Base-by-base conservation (phyloP, 1,140 invertebrate species). In the Eurosta solidaginis region DNA sequence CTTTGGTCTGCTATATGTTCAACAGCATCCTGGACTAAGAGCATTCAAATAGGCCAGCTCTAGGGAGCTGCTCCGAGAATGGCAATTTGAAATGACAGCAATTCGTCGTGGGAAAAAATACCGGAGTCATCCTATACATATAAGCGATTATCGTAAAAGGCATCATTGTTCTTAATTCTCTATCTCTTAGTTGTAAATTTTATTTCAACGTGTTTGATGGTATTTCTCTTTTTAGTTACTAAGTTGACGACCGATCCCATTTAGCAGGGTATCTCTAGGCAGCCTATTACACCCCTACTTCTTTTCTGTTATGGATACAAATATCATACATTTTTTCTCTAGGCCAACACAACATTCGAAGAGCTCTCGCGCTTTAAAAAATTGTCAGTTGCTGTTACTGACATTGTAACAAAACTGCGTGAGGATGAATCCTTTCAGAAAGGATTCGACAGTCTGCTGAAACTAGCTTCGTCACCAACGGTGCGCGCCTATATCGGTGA, bases 261-360 rank as follows among this genome's bases (percentile, higher is more conserved):
- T n/a, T n/a, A n/a, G n/a, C n/a, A n/a, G n/a, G n/a, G n/a, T 73
- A 29, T 29, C 4, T 29, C 12, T 73, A 29, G 29, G n/a, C 42
- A 40, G 36, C 6, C 14, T 40, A 6, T 73, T 73, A n/a, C n/a
- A n/a, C n/a, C n/a, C n/a, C n/a, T 54, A 14, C 77, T 59, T 83
- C 84, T 42, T 20, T 22, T 20, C 22, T 59, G n/a, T 12, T 20
- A 20, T 20, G 50, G 22, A 0, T 3, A 3, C 50, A 25, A n/a
- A 27, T 50, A 54, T 1, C 22, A 27, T 50, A 27, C n/a, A 9
- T 54, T 54, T 36, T 78, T 10, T 45, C 73, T 74, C 10, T 81
- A 91, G 85, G 89, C 91, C 2, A 93, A 92, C 82, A 85, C 88
- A 45, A 91, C 90, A 1, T 92, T 92, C 78, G 82, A 88, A 10